Evolutionary conservation across 2,797 vertebrate genomes (phyloP), one percentile per base, ranked within the genome.

Genomic region (Hydrophis major): DNA sequence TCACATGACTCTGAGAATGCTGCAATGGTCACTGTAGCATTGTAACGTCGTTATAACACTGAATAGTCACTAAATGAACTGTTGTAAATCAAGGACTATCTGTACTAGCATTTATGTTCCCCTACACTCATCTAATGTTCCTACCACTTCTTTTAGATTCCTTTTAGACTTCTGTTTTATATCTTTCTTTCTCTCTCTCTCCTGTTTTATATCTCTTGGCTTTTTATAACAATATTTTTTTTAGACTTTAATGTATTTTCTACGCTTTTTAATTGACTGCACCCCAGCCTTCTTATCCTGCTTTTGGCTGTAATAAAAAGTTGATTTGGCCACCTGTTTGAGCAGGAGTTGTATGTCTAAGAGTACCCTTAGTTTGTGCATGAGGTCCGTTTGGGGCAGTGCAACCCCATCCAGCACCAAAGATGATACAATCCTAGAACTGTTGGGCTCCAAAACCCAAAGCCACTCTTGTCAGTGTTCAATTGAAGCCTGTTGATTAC

Each of bases 11-110:
- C 2, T 16, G 13, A 14, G 63, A 28, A 69, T 69, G 13, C 28
- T 69, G 28, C 13, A 66, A 14, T 16, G 66, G n/a, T 69, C 13
- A 7, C 32, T 69, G 28, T 32, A 32, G 32, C 66, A n/a, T 16
- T 6, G 14, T 59, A 59, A 59, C 4, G 0, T 59, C 1, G 2
- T n/a, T n/a, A 12, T 66, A n/a, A 66, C 12, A 1, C 6, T 0
- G 5, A 69, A 16, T 0, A 13, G 66, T 69, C 66, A 32, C 13
- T 69, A 69, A 32, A 69, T 2, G 1, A 69, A 69, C n/a, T 32
- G 4, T 16, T 69, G 13, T 69, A 69, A 32, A 5, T 69, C 63
- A 32, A 69, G 63, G 13, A 69, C 4, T 69, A 69, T 14, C 5
- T 69, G 66, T 16, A 69, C n/a, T 32, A 32, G 3, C 63, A 69